These are phyloP conservation scores for Teleiodes luculella DNA, from an alignment of 2,888 invertebrate species.

Conservation along the genomic window DNA sequence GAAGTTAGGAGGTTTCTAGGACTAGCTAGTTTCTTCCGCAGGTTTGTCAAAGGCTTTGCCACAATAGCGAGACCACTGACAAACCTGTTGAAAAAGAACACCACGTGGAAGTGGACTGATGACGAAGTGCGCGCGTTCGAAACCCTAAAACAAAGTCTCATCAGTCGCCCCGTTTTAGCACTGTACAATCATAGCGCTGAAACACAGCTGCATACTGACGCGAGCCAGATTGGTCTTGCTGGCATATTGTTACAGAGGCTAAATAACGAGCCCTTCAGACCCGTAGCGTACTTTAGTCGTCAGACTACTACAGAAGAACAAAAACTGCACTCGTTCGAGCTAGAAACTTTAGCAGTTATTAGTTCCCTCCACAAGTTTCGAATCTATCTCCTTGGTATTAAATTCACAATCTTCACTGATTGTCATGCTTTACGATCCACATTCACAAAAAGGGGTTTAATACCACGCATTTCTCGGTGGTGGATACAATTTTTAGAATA, in stretches of 20 bases:
- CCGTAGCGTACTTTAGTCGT: no score
- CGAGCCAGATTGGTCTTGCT: slow-evolving; percentile 23
- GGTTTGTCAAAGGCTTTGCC: slow-evolving; percentile 14
- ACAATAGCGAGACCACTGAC: slow-evolving; percentile 16
- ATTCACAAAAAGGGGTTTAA: no score
- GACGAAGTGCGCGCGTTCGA: slow-evolving; percentile 25
- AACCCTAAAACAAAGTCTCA: slow-evolving; percentile 24
- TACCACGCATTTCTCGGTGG: no score
- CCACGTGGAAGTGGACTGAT: slow-evolving; percentile 3
- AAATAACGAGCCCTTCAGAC: background rate
- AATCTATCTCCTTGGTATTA: no score
- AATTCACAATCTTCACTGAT: no score
- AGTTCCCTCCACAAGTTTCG: background rate
- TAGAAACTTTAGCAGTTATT: background rate
- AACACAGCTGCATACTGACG: slow-evolving; percentile 40
- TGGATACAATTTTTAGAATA: no score
- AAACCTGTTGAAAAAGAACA: slow-evolving; percentile 10
- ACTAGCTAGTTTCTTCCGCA: slow-evolving; percentile 15
- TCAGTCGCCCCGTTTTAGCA: slow-evolving; percentile 27
- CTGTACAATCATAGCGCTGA: slow-evolving; percentile 26
- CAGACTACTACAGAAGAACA: no score
- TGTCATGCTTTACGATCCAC: no score
- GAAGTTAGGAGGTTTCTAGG: slow-evolving; percentile 19
- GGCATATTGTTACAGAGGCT: background rate
- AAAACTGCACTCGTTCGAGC: no score